Conservation (phyloP, 2,888 invertebrate genomes). For the Athrips mouffetella region DNA sequence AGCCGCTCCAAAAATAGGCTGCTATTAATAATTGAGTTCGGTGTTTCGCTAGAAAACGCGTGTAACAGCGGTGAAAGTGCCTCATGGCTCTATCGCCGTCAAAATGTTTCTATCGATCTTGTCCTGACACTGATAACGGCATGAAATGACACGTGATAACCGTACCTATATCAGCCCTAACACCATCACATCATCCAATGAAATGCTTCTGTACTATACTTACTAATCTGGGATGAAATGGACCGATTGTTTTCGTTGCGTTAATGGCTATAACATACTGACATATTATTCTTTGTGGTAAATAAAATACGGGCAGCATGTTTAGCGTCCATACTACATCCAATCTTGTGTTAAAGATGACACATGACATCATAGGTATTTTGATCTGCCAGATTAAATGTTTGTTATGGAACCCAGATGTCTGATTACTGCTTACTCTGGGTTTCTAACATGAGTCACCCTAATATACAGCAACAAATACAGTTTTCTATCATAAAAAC, state of each 20-base stretch:
- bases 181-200: slow-evolving; percentile 3
- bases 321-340: too few relatives aligned
- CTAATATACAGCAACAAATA: not conserved
- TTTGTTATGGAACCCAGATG: too few relatives aligned
- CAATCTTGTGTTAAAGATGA: too few relatives aligned
- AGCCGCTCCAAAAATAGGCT: slow-evolving; percentile 78
- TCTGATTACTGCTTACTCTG: too few relatives aligned
- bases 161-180: slow-evolving; percentile 34
- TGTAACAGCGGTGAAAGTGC: slow-evolving; percentile 83
- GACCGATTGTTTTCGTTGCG: not conserved
- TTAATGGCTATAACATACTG: not conserved
- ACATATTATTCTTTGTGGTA: too few relatives aligned
- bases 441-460: not conserved
- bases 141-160: slow-evolving; percentile 65
- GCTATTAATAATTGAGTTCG: slow-evolving; percentile 79
- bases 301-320: too few relatives aligned
- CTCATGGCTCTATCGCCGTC: slow-evolving; percentile 66
- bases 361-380: too few relatives aligned
- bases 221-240: too few relatives aligned
- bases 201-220: not conserved
- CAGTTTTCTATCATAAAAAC: not conserved
- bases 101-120: slow-evolving; percentile 72
- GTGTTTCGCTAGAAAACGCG: slow-evolving; percentile 79
- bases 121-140: slow-evolving; percentile 36
- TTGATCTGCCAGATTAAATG: too few relatives aligned